phyloP scores from a whole-genome alignment of 2,888 invertebrate genomes.

The Tanypteryx hageni region DNA sequence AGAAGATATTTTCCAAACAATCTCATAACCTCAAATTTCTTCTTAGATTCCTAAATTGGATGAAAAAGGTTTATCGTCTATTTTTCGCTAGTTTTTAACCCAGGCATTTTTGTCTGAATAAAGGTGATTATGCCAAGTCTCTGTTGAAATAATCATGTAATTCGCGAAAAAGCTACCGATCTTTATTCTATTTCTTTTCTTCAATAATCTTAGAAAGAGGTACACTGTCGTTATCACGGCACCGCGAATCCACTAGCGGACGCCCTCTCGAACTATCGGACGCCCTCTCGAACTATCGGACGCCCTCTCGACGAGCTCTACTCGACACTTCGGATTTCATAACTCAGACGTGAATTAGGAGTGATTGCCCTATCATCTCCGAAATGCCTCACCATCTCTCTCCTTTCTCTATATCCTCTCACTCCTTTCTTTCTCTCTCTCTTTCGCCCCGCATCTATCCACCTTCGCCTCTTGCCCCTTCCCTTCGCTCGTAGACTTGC shows the following conservation, averaged over 20 bases:
- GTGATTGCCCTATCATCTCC: background rate
- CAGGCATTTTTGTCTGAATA: no score
- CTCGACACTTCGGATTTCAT: background rate
- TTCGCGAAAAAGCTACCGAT: background rate
- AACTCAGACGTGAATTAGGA: background rate
- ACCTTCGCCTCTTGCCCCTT: background rate
- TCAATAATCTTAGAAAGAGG: background rate
- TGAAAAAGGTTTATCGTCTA: no score
- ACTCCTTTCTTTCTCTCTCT: background rate
- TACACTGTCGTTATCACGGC: background rate
- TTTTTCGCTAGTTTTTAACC: no score
- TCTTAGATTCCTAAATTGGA: no score
- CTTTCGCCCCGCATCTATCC: background rate
- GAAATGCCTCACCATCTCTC: background rate
- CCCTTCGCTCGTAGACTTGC: background rate
- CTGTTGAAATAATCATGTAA: background rate
- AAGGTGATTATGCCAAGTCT: no score
- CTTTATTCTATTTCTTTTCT: background rate
- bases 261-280: background rate
- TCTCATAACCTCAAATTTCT: no score
- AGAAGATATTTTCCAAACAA: no score
- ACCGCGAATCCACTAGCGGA: no score
- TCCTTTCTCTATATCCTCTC: background rate
- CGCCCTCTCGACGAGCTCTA: background rate
- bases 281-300: no score